phyloP scores from a whole-genome alignment of 2,113 vertebrate species.

The Aphyosemion australe region DNA sequence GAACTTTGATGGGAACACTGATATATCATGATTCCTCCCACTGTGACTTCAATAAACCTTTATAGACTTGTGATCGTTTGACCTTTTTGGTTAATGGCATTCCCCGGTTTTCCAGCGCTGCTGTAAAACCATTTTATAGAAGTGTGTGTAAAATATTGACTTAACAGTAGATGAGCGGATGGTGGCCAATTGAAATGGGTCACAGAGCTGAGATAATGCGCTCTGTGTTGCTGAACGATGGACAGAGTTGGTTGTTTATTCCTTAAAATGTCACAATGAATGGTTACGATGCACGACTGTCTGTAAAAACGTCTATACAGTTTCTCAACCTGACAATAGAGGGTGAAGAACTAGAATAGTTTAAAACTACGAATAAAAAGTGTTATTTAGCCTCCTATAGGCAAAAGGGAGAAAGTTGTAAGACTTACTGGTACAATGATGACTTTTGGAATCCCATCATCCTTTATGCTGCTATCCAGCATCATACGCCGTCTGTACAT shows the following conservation, averaged over 20 bases:
- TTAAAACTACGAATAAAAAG: too few relatives aligned
- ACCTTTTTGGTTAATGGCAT: constrained; percentile 61
- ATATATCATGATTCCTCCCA: constrained; percentile 63
- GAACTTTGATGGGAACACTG: constrained; percentile 46
- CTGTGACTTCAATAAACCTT: constrained; percentile 55
- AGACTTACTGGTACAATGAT: constrained; percentile 71
- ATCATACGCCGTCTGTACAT: constrained; percentile 70
- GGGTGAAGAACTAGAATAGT: not conserved
- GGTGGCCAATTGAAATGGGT: constrained; percentile 42
- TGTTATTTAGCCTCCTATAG: too few relatives aligned
- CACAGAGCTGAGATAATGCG: constrained; percentile 44
- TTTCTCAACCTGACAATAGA: not conserved
- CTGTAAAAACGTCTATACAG: constrained; percentile 22
- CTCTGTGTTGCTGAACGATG: constrained; percentile 44
- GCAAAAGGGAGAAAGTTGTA: not conserved
- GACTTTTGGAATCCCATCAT: constrained; percentile 77
- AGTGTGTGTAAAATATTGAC: constrained; percentile 43
- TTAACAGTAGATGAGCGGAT: constrained; percentile 29
- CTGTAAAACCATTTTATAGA: constrained; percentile 58
- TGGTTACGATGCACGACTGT: constrained; percentile 26
- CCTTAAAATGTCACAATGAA: not conserved
- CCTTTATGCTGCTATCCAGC: constrained; percentile 69
- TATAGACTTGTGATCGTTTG: constrained; percentile 60
- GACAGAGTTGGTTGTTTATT: constrained; percentile 11
- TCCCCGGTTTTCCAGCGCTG: constrained; percentile 59